A percentile compares a stretch with the other conserved stretches of the same genome.
Conservation (phyloP, 2,888 invertebrate genomes). For the Zelleria hepariella region DNA sequence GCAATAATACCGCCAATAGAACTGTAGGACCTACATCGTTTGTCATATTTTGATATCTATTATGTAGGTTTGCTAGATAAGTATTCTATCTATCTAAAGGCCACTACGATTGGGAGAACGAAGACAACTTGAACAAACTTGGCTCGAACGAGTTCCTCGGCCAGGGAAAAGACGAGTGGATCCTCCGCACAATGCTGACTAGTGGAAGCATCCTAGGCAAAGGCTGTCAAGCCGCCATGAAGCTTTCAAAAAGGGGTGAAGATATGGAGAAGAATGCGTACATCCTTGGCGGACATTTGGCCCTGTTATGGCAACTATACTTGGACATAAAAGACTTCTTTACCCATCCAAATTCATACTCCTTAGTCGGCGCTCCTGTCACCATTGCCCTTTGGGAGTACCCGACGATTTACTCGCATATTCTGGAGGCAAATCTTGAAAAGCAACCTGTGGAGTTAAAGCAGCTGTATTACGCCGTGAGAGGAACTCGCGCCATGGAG, state of each 20-base stretch:
- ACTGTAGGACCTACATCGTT: too few species aligned
- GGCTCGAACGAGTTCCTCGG: conserved; percentile 55
- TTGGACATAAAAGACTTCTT: conserved; percentile 59
- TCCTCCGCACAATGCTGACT: conserved; percentile 47
- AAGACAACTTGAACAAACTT: conserved; percentile 44
- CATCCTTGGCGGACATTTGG: conserved; percentile 52
- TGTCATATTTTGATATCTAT: too few species aligned
- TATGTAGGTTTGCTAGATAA: too few species aligned
- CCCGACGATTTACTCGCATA: conserved; percentile 46
- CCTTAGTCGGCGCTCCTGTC: conserved; percentile 51
- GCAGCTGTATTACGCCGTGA: conserved; percentile 50
- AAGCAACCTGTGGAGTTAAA: conserved; percentile 40
- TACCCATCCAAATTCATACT: conserved; percentile 52
- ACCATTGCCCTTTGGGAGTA: conserved; percentile 57
- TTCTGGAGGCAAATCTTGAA: conserved; percentile 41
- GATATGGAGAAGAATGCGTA: conserved; percentile 48
- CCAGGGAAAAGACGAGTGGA: conserved; percentile 55
- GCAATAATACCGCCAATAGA: too few species aligned
- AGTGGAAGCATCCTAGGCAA: conserved; percentile 58
- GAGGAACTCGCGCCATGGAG: conserved; percentile 48
- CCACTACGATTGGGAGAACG: conserved; percentile 51
- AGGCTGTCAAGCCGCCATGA: conserved; percentile 60
- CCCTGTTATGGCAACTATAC: conserved; percentile 57
- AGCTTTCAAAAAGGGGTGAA: conserved; percentile 35
- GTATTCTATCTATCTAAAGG: too few species aligned